Conservation (phyloP, 1,140 invertebrate genomes). For the Aphaenogaster floridana region DNA sequence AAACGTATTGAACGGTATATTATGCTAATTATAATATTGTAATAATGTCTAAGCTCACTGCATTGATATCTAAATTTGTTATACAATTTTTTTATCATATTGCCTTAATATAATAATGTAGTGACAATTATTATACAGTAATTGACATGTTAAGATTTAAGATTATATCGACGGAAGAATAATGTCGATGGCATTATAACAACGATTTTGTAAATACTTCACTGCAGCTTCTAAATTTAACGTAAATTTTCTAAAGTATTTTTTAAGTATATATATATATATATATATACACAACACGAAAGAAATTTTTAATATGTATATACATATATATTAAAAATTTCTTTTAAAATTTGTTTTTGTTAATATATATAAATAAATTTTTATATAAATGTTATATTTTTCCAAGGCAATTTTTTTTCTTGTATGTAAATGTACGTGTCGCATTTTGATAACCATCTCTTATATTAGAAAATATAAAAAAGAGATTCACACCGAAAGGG, state of each 20-base stretch:
- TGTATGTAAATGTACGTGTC: conserved; percentile 6
- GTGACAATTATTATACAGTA: conserved; percentile 18
- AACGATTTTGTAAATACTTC: conserved; percentile 27
- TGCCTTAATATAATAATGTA: conserved; percentile 48
- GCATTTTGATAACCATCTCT: conserved; percentile 19
- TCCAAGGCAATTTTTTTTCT: neutral
- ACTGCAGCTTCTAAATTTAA: conserved; percentile 3
- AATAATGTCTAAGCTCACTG: conserved; percentile 24
- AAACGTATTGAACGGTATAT: conserved; percentile 17
- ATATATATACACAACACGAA: neutral
- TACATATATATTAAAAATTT: conserved; percentile 1
- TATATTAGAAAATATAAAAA: neutral
- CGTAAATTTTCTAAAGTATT: conserved; percentile 22
- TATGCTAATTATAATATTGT: conserved; percentile 22
- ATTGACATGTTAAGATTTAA: neutral
- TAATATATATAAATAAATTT: neutral
- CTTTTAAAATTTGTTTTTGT: neutral
- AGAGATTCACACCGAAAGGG: neutral
- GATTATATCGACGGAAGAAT: conserved; percentile 1
- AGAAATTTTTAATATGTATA: neutral
- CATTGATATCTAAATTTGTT: conserved; percentile 30
- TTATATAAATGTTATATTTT: conserved; percentile 13
- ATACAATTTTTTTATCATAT: conserved; percentile 50
- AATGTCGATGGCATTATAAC: neutral
- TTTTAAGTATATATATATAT: neutral